A percentile compares a stretch with the other conserved stretches of the same genome.
phyloP scores from a whole-genome alignment of 2,113 vertebrate genomes.

The Tragulus kanchil region DNA sequence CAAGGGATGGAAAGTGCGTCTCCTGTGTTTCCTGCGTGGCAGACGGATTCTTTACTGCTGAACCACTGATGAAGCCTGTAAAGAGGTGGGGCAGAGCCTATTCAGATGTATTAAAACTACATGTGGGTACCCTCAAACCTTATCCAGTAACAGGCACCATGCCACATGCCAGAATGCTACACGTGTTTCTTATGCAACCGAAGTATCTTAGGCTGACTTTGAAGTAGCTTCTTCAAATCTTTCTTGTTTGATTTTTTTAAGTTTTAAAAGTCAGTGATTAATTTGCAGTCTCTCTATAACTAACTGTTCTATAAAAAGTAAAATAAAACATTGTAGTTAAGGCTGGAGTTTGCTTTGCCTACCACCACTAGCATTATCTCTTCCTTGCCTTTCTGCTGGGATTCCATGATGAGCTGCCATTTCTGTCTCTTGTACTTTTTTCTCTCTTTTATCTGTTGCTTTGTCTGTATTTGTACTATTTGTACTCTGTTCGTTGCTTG shows the following conservation, averaged over 20 bases:
- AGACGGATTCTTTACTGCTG: not conserved
- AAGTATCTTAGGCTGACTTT: not conserved
- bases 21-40: not conserved
- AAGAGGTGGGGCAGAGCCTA: not conserved
- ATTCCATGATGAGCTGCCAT: not conserved
- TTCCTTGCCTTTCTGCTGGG: not conserved
- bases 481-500: not conserved
- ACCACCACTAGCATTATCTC: not conserved
- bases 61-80: not conserved
- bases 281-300: not conserved
- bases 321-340: not conserved
- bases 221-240: not conserved
- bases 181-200: not conserved
- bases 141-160: not conserved
- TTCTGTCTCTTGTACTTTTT: slow-evolving; percentile 23
- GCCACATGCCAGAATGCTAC: not conserved
- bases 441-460: not conserved
- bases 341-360: not conserved
- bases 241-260: not conserved
- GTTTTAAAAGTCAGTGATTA: not conserved
- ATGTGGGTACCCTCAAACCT: not conserved
- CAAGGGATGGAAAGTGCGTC: not conserved
- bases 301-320: not conserved
- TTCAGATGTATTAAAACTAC: not conserved
- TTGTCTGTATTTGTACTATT: not conserved